These are phyloP conservation scores for Cynodonichthys magdalenae DNA, from an alignment of 2,797 vertebrate genomes.

Conservation along the genomic window DNA sequence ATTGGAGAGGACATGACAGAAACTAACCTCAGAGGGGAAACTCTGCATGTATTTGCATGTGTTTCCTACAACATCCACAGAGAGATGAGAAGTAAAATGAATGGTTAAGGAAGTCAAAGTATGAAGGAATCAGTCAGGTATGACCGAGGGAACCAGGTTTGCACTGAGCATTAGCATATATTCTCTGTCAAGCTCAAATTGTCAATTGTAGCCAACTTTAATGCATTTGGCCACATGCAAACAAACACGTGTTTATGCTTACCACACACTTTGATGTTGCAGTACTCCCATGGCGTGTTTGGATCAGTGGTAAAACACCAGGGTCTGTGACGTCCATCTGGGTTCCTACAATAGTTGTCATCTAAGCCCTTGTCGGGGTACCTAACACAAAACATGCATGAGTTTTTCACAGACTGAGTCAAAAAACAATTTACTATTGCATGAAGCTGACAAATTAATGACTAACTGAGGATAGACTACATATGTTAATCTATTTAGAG, in stretches of 20 bases:
- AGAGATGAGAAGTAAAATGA: conserved; percentile 34
- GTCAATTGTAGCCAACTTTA: conserved; percentile 14
- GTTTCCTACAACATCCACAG: conserved; percentile 8
- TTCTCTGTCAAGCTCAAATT: conserved; percentile 13
- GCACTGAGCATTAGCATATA: conserved; percentile 26
- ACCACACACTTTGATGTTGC: conserved; percentile 96
- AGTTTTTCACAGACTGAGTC: conserved; percentile 1
- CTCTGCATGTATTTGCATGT: conserved; percentile 22
- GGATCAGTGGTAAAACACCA: conserved; percentile 99
- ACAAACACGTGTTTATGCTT: conserved; percentile 71
- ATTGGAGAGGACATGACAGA: conserved; percentile 65
- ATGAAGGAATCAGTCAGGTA: conserved; percentile 48
- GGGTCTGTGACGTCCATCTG: conserved; percentile 91
- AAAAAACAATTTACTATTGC: conserved; percentile 20
- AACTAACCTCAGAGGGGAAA: conserved; percentile 14
- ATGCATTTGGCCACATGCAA: conserved; percentile 36
- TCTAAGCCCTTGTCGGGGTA: conserved; percentile 94
- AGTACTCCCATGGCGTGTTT: conserved; percentile 94
- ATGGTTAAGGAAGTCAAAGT: conserved; percentile 84
- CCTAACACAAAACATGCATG: conserved; percentile 74
- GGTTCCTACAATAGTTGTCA: conserved; percentile 99
- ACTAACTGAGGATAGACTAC: conserved; percentile 33
- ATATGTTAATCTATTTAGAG: conserved; percentile 56
- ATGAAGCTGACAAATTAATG: conserved; percentile 39
- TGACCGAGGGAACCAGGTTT: background rate